Base-by-base conservation (phyloP, 2,888 invertebrate species). In the Griposia aprilina region DNA sequence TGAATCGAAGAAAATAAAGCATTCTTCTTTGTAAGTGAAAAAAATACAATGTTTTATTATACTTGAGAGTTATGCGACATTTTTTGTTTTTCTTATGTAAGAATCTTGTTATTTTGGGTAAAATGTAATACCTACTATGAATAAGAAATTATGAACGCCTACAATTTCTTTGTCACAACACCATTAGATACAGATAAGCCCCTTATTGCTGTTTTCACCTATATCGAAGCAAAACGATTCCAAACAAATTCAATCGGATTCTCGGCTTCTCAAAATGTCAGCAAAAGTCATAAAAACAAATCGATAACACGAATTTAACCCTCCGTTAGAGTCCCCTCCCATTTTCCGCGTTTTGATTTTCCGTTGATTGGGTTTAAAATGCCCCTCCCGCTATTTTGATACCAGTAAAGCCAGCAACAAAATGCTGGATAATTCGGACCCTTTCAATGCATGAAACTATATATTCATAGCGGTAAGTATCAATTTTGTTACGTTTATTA, bases 301-400 rank as follows among this genome's bases (percentile, higher is more conserved):
- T 96, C 96, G 95, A 96, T 96, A 94, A 94, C 93, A 92, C 89
- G 94, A 95, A 93, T 95, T 96, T 96, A 95, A 96, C 96, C 96
- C 96, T 96, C 96, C 94, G 94, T 94, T 95, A 90, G 92, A 93
- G 93, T 90, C 93, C 96, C 96, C 94, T 94, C 91, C 93, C 91
- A 95, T 96, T 96, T 96, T 96, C 96, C 96, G 96, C 95, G 92
- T 96, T 96, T 96, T 96, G 96, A 96, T 96, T 97, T 96, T 95
- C 94, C 94, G 90, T 95, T 96, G 95, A 96, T 96, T 96, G 95
- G 94, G 96, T 96, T 96, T 96, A 96, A 96, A 96, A 95, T 95
- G 93, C 93, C 94, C 94, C 94, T 93, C 92, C 93, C 90, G 93
- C 93, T 94, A 93, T 96, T 94, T 94, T 94, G 93, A 93, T 95